Base-by-base conservation (phyloP, 2,113 vertebrate genomes). In the Mus spicilegus region DNA sequence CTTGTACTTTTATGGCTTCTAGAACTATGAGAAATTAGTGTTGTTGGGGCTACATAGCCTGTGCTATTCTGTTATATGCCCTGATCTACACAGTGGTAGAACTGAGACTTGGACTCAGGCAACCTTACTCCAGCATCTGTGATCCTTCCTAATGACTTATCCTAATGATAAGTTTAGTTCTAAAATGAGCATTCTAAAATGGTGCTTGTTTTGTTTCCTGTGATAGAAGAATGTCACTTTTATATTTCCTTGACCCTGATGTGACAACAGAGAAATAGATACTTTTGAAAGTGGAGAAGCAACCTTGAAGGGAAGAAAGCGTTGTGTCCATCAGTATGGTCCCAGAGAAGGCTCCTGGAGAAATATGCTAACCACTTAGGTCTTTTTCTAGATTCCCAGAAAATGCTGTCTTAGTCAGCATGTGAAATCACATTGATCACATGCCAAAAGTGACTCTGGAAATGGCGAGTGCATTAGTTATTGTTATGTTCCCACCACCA, bases 401-500 rank as follows among this genome's bases (percentile, higher is more conserved):
- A 8, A 76, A 17, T 39, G 11, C 30, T 49, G 26, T 28, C 26
- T 95, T 69, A 84, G 42, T 78, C 10, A 95, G 9, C 14, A 58
- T 10, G 9, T 87, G 49, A 90, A 85, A 30, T 81, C 63, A 78
- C 54, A 81, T 75, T 54, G 61, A 9, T 63, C 76, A 72, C 19
- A 70, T 89, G 85, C 58, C 76, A 90, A 77, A 94, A 82, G 46
- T 87, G 30, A 72, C 82, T 89, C 54, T 77, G 13, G 30, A 46
- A 30, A 51, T 81, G 84, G 69, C 42, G 77, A 90, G 51, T 20
- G 1, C 8, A 1, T 80, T 88, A 78, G 36, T 80, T 69, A 30
- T 26, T 36, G 12, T 51, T 72, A 49, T 42, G 22, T 89, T 89
- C 51, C n/a, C 17, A 39, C n/a, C 76, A 24, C 65, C 58, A 33